A percentile compares a stretch with the other conserved stretches of the same genome.
Conservation (phyloP, 2,888 invertebrate genomes). For the Meiosimyza decipiens region DNA sequence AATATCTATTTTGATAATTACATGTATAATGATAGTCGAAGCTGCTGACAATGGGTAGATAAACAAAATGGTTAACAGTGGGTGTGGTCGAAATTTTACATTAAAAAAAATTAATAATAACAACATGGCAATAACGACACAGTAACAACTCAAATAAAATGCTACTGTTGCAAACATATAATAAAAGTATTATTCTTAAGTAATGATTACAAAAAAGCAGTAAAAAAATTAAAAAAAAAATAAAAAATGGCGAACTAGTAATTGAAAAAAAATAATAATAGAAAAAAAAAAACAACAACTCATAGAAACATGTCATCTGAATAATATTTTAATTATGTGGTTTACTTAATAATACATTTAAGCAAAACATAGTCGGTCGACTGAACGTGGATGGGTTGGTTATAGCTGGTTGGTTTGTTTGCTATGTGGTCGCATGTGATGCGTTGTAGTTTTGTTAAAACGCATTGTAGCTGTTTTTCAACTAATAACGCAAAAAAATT, state of each 20-base stretch:
- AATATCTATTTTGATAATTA: too few relatives aligned
- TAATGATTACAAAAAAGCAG: not conserved
- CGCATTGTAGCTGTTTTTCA: not conserved
- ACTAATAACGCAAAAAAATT: not conserved
- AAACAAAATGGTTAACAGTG: conserved; percentile 50
- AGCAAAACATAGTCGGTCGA: not conserved
- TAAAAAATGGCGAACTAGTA: too few relatives aligned
- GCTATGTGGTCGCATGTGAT: not conserved
- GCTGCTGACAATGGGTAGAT: conserved; percentile 24
- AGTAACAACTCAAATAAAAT: not conserved
- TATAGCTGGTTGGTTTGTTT: conserved; percentile 5
- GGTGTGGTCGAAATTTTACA: conserved; percentile 42
- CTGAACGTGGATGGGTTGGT: conserved; percentile 1
- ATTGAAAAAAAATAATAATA: too few relatives aligned
- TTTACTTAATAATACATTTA: conserved; percentile 34
- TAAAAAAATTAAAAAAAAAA: too few relatives aligned
- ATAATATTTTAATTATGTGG: conserved; percentile 39
- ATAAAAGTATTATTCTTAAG: not conserved
- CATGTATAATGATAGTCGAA: too few relatives aligned
- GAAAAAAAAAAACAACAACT: not conserved
- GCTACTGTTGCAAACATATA: not conserved
- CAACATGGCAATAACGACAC: too few relatives aligned
- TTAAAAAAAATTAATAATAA: conserved; percentile 27
- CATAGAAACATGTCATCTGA: conserved; percentile 30
- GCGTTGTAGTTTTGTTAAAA: too few relatives aligned